Evolutionary conservation across 2,797 vertebrate genomes (phyloP).

Genomic region (Acipenser transmontanus): DNA sequence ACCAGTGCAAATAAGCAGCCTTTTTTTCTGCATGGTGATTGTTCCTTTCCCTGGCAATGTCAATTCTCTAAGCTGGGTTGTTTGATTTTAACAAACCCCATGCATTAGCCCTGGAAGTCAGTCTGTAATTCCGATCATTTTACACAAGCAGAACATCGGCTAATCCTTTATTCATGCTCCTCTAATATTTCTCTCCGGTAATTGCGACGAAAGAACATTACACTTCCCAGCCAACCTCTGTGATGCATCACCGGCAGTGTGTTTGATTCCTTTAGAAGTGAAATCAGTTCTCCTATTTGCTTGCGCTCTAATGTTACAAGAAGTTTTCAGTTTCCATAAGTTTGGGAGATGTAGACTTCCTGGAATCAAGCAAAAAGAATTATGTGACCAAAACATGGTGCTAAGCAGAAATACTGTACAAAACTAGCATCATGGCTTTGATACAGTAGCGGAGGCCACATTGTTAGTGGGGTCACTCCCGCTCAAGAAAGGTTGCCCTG

Average conservation of each 20-base stretch:
- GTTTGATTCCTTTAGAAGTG: conserved; percentile 1
- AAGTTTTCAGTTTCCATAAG: conserved; percentile 25
- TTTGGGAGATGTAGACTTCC: no score
- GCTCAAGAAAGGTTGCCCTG: no score
- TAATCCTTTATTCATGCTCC: conserved; percentile 4
- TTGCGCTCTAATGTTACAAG: background rate
- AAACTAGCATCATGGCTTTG: no score
- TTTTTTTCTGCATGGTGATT: no score
- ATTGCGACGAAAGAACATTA: background rate
- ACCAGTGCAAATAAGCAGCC: no score
- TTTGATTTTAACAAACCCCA: conserved; percentile 10
- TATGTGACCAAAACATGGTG: no score
- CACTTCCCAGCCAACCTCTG: background rate
- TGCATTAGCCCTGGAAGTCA: conserved; percentile 9
- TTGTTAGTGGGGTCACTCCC: no score
- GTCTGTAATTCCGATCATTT: conserved; percentile 10
- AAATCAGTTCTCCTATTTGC: background rate
- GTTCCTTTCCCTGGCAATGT: background rate
- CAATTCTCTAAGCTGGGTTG: background rate
- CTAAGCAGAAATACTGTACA: no score
- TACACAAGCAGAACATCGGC: conserved; percentile 3
- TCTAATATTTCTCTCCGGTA: conserved; percentile 1
- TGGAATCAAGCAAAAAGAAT: no score
- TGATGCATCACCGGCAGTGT: conserved; percentile 1
- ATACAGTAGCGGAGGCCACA: no score